Conservation (phyloP, 1,140 invertebrate species). For the Papilio polyxenes region DNA sequence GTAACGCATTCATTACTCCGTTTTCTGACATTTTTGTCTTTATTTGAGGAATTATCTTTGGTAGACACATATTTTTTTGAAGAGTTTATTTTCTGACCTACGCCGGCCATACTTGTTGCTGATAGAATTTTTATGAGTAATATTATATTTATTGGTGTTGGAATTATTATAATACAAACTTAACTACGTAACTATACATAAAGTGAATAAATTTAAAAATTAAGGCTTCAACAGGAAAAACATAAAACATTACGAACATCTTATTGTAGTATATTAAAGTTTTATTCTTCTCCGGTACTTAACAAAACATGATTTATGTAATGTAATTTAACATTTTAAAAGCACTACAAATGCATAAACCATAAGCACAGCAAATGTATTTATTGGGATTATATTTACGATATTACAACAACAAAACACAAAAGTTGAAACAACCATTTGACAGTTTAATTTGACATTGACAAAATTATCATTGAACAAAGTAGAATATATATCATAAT, state of each 20-base stretch:
- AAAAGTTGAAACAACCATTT: background rate
- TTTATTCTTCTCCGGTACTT: background rate
- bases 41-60: background rate
- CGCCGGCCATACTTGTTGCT: background rate
- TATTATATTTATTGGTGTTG: background rate
- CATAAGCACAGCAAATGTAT: background rate
- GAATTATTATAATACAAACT: background rate
- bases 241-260: background rate
- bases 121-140: background rate
- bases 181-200: background rate
- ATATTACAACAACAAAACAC: background rate
- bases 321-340: background rate
- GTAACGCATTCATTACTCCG: background rate
- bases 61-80: background rate
- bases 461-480: background rate
- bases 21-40: background rate
- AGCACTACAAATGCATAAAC: background rate
- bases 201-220: background rate
- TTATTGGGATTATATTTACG: background rate
- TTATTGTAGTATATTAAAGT: background rate
- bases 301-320: background rate
- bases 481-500: too few species aligned
- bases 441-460: background rate
- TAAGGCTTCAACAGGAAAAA: background rate
- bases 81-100: background rate